A percentile compares a stretch with the other conserved stretches of the same genome.
These are phyloP conservation scores for Drosophila ustulata DNA, from an alignment of 2,888 invertebrate species.

Conservation along the genomic window DNA sequence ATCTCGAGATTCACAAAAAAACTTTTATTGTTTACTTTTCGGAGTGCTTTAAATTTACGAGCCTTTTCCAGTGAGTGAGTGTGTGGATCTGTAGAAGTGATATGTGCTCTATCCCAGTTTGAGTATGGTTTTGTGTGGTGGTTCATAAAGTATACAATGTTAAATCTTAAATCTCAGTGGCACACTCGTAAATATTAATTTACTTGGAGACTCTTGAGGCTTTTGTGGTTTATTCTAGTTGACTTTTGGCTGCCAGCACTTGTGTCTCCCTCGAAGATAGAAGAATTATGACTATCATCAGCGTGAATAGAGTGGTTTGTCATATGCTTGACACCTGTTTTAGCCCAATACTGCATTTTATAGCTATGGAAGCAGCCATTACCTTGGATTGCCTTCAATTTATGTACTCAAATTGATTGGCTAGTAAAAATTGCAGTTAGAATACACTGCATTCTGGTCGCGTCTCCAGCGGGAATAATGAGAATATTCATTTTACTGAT, in stretches of 20 bases:
- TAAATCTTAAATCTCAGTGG: constrained; percentile 53
- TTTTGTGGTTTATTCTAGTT: constrained; percentile 42
- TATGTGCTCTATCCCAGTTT: constrained; percentile 39
- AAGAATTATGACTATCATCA: constrained; percentile 46
- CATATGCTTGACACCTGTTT: constrained; percentile 23
- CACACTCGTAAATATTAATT: constrained; percentile 74
- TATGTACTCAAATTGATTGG: constrained; percentile 38
- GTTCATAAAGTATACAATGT: constrained; percentile 60
- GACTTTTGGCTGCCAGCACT: constrained; percentile 36
- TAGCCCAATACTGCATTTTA: constrained; percentile 9
- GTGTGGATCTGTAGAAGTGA: constrained; percentile 24
- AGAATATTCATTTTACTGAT: background rate
- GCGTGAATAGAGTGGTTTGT: constrained; percentile 23
- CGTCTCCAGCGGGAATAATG: background rate
- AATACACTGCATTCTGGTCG: background rate
- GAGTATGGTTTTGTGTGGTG: constrained; percentile 16
- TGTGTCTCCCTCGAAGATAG: constrained; percentile 28
- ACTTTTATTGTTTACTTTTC: constrained; percentile 72
- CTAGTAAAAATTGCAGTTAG: background rate
- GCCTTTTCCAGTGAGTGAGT: constrained; percentile 7
- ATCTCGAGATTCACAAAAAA: constrained; percentile 57
- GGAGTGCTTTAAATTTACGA: constrained; percentile 67
- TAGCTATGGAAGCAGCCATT: background rate
- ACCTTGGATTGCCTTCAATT: constrained; percentile 17
- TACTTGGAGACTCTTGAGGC: constrained; percentile 60